Evolutionary conservation across 2,888 invertebrate species (phyloP), one percentile per base, ranked within the genome.

Genomic region (Emmelina monodactyla): DNA sequence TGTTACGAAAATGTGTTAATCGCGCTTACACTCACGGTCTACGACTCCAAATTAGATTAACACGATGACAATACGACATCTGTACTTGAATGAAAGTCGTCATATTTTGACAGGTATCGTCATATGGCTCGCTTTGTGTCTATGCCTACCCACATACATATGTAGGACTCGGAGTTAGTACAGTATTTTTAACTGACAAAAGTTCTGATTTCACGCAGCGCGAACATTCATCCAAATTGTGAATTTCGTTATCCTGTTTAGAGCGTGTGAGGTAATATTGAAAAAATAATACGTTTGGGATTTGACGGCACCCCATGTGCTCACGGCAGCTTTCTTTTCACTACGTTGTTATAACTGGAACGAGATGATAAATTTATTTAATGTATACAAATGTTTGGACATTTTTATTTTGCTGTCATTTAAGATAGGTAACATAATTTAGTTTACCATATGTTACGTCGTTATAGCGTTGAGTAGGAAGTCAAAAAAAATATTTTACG

Each of bases 361-460:
- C 63, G 63, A 62, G 65, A 78, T 78, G 76, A 78, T 79, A 79
- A 78, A 79, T 79, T 78, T 76, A 68, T 78, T 73, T 75, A 72
- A 78, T 75, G 76, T 75, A 76, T 78, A 79, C 78, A 78, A 79
- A 79, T 79, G 75, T 78, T 79, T 79, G 72, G 78, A 79, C 78
- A 78, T 76, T 78, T 79, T 78, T 78, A 79, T 76, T 78, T 75
- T 62, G 67, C 67, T 73, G 76, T 68, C 75, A 69, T 64, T 76
- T 73, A 72, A 65, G 63, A 70, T 72, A 73, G 73, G 72, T 73
- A 71, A 73, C 72, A 72, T 78, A 73, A 78, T 78, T 78, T 72
- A 75, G 75, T 67, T 70, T 65, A 63, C 78, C 78, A 79, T 79
- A 63, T 79, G 78, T 75, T 72, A 59, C 61, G 65, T 62, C 64